Evolutionary conservation across 2,888 invertebrate species (phyloP), one percentile per base, ranked within the genome.

Genomic region (Apotomis betuletana): DNA sequence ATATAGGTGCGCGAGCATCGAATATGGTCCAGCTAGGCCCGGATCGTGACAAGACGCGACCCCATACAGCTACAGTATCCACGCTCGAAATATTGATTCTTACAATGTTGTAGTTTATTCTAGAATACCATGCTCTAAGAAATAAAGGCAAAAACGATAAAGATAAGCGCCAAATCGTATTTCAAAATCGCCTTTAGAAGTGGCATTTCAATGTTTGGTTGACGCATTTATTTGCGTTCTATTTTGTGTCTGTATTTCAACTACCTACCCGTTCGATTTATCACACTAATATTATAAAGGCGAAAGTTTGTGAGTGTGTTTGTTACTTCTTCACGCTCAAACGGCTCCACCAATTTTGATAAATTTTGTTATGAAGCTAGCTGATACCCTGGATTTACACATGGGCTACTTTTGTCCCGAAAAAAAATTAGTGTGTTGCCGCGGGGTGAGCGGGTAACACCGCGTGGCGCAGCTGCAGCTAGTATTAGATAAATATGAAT

Each of bases 31-130:
- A 78, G 78, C 76, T 78, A 83, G 88, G 87, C 85, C 87, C 83
- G 81, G 83, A 75, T 89, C 90, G 90, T 90, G 90, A 90, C 85
- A 83, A 75, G 77, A 77, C 73, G 77, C 80, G 83, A 82, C 84
- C 85, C 78, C 78, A 77, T 75, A 80, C 78, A 77, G 77, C 73
- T 76, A 69, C 68, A 71, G 62, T 65, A 61, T 52, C 68, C 67
- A 63, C 51, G 69, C 46, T 70, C 76, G 76, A 77, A 76, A 77
- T 81, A 80, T 72, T 78, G 77, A 77, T 76, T 76, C 77, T 74
- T 68, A 75, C 76, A 77, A 77, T 77, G 75, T 68, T 75, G 57
- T 55, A 54, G 38, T 55, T 62, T 57, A 46, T 65, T 65, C 46
- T 62, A 71, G 27, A 67, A 49, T 49, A 46, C 65, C 55, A 60